Evolutionary conservation across 2,888 invertebrate species (phyloP).

Genomic region (Idaea straminata): DNA sequence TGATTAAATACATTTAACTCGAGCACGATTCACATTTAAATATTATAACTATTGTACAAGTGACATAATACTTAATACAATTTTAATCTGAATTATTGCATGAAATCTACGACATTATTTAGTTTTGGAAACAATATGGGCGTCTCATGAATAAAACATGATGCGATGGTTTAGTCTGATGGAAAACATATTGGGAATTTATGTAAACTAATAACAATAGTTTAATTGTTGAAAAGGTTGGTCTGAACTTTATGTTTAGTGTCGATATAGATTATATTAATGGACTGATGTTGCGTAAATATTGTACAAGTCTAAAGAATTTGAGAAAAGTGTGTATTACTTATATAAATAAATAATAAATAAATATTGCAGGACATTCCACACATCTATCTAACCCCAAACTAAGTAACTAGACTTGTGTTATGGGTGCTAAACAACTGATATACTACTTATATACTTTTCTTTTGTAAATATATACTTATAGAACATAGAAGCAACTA

Average conservation of each 20-base stretch:
- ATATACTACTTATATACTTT: no score
- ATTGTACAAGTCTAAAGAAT: constrained; percentile 11
- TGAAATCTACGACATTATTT: constrained; percentile 62
- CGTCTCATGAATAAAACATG: constrained; percentile 66
- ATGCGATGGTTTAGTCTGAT: constrained; percentile 52
- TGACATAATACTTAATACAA: constrained; percentile 76
- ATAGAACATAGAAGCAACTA: no score
- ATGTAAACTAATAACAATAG: constrained; percentile 62
- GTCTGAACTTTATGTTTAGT: constrained; percentile 32
- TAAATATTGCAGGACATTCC: no score
- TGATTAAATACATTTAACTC: constrained; percentile 77
- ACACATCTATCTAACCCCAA: no score
- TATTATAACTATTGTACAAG: constrained; percentile 72
- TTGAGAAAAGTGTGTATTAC: not conserved
- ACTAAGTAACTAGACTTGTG: no score
- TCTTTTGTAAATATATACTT: no score
- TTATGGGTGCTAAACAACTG: no score
- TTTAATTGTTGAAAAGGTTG: constrained; percentile 57
- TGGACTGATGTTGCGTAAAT: constrained; percentile 22
- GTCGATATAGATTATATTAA: constrained; percentile 25
- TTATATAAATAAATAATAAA: no score
- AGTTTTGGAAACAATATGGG: constrained; percentile 72
- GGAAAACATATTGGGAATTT: constrained; percentile 62
- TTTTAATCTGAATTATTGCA: constrained; percentile 75
- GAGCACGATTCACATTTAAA: constrained; percentile 76